Conservation (phyloP, 2,113 vertebrate species). For the Ciconia maguari region DNA sequence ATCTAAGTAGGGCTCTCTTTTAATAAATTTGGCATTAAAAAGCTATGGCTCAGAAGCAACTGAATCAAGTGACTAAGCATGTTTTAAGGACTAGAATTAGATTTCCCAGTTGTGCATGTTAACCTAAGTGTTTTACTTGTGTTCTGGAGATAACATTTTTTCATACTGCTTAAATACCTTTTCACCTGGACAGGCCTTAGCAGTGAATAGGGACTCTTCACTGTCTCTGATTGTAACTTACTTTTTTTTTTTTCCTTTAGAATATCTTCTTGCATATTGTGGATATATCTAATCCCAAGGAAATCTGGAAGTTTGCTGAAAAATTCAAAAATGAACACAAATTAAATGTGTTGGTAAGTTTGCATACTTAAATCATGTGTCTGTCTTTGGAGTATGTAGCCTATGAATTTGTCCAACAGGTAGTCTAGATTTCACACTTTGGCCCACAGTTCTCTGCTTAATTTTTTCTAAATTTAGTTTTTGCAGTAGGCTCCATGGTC, state of each 20-base stretch:
- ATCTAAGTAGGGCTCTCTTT: not conserved
- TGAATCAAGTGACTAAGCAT: not conserved
- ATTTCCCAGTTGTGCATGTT: not conserved
- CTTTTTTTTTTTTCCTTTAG: slow-evolving; percentile 45
- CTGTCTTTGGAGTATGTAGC: not conserved
- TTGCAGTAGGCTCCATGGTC: not conserved
- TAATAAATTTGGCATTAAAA: not conserved
- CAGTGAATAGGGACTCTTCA: not conserved
- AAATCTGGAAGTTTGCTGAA: slow-evolving; percentile 83
- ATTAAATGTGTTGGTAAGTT: slow-evolving; percentile 80
- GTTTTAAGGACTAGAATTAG: not conserved
- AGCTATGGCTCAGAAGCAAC: not conserved
- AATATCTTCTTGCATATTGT: slow-evolving; percentile 81
- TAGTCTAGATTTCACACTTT: not conserved
- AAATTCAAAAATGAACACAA: slow-evolving; percentile 76
- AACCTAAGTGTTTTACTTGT: not conserved
- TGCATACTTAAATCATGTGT: not conserved
- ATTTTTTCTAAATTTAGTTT: not conserved
- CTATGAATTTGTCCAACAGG: not conserved
- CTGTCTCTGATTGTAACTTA: not conserved
- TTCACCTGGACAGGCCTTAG: not conserved
- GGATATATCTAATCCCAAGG: slow-evolving; percentile 80
- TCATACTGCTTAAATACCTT: not conserved
- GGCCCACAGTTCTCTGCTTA: not conserved
- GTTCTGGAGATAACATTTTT: not conserved